Base-by-base conservation (phyloP, 35 echinoderm and acorn worm genomes). In the Apostichopus parvimensis region DNA sequence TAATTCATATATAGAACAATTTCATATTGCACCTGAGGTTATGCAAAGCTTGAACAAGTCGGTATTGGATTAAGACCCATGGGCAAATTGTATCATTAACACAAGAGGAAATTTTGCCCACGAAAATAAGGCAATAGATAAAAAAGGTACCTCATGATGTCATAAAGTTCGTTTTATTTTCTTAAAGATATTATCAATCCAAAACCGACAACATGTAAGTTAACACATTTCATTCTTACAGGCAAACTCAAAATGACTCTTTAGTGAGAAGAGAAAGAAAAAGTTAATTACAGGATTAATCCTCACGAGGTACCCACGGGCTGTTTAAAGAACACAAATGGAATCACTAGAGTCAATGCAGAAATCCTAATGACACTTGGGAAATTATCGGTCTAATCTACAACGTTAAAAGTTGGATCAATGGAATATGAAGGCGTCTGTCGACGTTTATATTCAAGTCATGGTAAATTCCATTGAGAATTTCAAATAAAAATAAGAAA, bases 251-350 rank as follows among this genome's bases (percentile, higher is more conserved):
- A 14, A 58, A 57, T 59, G 56, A 59, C 13, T 8, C 58, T 75
- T 75, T 20, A 75, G 71, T n/a, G 1, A 7, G 14, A n/a, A 75
- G 71, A 75, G 71, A 75, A 75, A 75, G 71, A 84, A 59, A 58
- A 84, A 84, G 81, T 55, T 84, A 84, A 84, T 84, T 84, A 84
- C 81, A 14, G 81, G 54, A 18, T 84, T n/a, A 20, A 84, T 84
- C 57, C 81, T 84, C 81, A 57, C 17, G 81, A 84, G 81, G 81
- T 84, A 84, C 14, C 81, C 81, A 59, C 17, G 14, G 81, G 81
- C 54, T 58, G 53, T 57, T 84, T 84, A 14, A 84, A 84, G 81
- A 84, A 84, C 57, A 84, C 54, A 84, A 15, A 84, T 59, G 55
- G 53, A 59, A 84, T 84, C 57, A 84, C 81, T 59, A 84, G 81